Evolutionary conservation across 2,888 invertebrate genomes (phyloP).

Genomic region (Operophtera brumata): DNA sequence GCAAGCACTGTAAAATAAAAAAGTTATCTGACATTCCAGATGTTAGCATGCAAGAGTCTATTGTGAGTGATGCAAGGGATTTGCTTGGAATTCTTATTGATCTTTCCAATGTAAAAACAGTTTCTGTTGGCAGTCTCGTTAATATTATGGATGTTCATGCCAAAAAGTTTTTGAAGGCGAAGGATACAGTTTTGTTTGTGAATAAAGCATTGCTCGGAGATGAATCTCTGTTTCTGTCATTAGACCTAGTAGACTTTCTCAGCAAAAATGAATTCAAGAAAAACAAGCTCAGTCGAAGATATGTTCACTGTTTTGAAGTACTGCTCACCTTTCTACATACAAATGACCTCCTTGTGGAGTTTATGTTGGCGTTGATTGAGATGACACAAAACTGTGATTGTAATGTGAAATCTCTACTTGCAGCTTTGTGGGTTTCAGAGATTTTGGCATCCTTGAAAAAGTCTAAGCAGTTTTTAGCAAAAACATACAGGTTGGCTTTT

Average conservation of each 20-base stretch:
- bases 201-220: slow-evolving; percentile 57
- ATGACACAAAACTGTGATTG: slow-evolving; percentile 56
- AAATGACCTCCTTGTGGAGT: slow-evolving; percentile 69
- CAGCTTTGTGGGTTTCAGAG: slow-evolving; percentile 79
- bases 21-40: slow-evolving; percentile 63
- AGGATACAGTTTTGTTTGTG: slow-evolving; percentile 41
- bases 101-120: slow-evolving; percentile 55
- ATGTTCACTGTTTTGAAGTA: slow-evolving; percentile 77
- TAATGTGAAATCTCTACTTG: slow-evolving; percentile 55
- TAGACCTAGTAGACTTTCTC: slow-evolving; percentile 55
- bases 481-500: slow-evolving; percentile 53
- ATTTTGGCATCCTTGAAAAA: slow-evolving; percentile 68
- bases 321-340: slow-evolving; percentile 76
- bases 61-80: slow-evolving; percentile 61
- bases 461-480: slow-evolving; percentile 55
- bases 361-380: slow-evolving; percentile 69
- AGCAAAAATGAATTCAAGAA: slow-evolving; percentile 45
- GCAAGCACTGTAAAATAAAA: slow-evolving; percentile 61
- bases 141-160: slow-evolving; percentile 49
- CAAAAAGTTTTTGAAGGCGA: slow-evolving; percentile 52
- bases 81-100: slow-evolving; percentile 56
- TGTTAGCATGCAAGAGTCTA: slow-evolving; percentile 54
- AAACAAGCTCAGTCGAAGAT: slow-evolving; percentile 47
- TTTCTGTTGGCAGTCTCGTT: slow-evolving; percentile 52
- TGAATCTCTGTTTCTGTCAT: slow-evolving; percentile 61